Percentiles rank a stretch among this genome's conserved stretches.
Evolutionary conservation across 1,140 invertebrate genomes (phyloP).

Genomic region (Globodera ellingtonae): DNA sequence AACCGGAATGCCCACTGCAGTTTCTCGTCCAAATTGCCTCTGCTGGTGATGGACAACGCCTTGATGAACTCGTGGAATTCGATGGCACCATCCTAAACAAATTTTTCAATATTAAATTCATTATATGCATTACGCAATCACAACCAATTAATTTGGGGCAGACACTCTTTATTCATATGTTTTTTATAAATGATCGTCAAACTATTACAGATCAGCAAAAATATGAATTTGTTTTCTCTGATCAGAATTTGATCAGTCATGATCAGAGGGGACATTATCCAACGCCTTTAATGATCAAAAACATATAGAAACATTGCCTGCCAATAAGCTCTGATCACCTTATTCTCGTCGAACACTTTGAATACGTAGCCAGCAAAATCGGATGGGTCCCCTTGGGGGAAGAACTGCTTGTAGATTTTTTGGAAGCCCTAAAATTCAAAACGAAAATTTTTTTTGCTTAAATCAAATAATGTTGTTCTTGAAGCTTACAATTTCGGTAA

Average conservation of each 20-base stretch:
- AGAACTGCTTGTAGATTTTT: constrained; percentile 98
- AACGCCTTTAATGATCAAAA: background rate
- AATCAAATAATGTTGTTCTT: constrained; percentile 10
- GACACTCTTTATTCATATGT: no score
- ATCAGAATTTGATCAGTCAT: no score
- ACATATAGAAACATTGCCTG: no score
- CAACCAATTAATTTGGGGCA: background rate
- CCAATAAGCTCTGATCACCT: constrained; percentile 73
- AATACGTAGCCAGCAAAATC: constrained; percentile 96
- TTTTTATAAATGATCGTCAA: no score
- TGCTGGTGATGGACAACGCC: constrained; percentile 89
- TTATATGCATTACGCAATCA: no score
- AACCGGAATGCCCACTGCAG: constrained; percentile 74
- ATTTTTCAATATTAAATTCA: constrained; percentile 18
- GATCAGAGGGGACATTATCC: background rate
- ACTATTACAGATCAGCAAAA: no score
- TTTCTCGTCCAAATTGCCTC: constrained; percentile 93
- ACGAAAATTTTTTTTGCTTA: background rate
- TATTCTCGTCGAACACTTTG: constrained; percentile 96
- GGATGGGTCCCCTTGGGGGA: constrained; percentile 87
- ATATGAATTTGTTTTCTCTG: no score
- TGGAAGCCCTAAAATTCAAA: constrained; percentile 81
- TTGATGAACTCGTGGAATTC: constrained; percentile 97
- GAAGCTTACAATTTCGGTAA: constrained; percentile 60
- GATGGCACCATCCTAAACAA: constrained; percentile 85